These are phyloP conservation scores for Patagioenas fasciata DNA, from an alignment of 2,113 vertebrate genomes.

Conservation along the genomic window DNA sequence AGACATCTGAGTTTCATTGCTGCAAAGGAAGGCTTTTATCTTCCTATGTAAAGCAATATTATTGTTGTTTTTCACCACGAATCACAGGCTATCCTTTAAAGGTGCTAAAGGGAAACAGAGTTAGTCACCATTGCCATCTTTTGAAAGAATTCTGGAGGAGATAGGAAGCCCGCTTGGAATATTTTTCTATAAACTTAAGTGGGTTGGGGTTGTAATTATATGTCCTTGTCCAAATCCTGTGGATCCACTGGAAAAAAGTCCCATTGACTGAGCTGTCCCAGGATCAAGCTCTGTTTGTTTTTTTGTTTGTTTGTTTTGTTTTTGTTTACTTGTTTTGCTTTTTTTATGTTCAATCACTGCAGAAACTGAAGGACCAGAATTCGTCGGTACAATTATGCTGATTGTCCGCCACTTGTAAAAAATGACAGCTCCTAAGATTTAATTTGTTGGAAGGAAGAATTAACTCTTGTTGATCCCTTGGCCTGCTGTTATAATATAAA, in stretches of 20 bases:
- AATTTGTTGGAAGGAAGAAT: neutral
- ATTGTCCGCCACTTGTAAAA: neutral
- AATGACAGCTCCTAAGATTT: neutral
- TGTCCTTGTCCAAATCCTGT: neutral
- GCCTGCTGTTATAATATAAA: neutral
- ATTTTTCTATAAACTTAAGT: neutral
- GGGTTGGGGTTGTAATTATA: accelerated
- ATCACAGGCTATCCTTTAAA: slow-evolving; percentile 14
- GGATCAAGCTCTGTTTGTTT: neutral
- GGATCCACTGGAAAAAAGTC: neutral
- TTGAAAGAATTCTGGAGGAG: neutral
- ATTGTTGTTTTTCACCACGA: slow-evolving; percentile 4
- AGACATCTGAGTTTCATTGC: slow-evolving; percentile 59
- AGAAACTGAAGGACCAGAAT: neutral
- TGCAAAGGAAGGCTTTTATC: slow-evolving; percentile 47
- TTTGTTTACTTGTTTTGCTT: neutral
- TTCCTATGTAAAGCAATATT: slow-evolving; percentile 22
- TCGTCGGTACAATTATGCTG: accelerated
- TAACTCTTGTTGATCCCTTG: neutral
- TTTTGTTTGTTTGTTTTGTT: no score
- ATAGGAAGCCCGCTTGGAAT: neutral
- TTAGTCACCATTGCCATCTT: neutral
- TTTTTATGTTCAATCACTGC: neutral
- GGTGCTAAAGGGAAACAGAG: neutral
- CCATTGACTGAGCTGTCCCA: neutral